Base-by-base conservation (phyloP, 2,888 invertebrate genomes). In the Hyppa rectilinea region DNA sequence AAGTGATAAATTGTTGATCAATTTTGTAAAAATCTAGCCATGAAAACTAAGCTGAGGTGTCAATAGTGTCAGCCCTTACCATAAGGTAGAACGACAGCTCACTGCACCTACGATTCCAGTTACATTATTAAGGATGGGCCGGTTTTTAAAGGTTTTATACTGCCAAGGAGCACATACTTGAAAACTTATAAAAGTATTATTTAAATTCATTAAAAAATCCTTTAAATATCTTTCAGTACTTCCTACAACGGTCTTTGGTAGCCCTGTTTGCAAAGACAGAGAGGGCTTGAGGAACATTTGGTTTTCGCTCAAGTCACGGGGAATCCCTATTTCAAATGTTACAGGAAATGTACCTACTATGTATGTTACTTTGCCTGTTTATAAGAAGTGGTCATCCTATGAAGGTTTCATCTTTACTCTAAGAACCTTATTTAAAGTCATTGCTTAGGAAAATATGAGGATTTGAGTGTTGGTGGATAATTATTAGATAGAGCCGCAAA, bases 261-360 rank as follows among this genome's bases (percentile, higher is more conserved):
- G 20, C 77, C 81, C 78, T 79, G 43, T n/a, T 47, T 34, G 14
- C 12, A 17, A 67, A 64, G 66, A 77, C 34, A 53, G 67, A 77
- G 72, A 72, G 56, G 40, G 82, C 26, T 81, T 79, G 78, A 81
- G 78, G 78, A 79, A 78, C 47, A 65, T 58, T 60, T 20, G 29
- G 47, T 23, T 71, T 47, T 36, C 38, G 10, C 23, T 36, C 17
- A 29, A 14, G 34, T 45, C 49, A 23, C 62, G 58, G 78, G 78
- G 52, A 81, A 61, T 67, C 49, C 78, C 78, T 47, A 17, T 67
- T 67, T 77, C 49, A 67, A 71, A 67, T 29, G 58, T 67, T 67
- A 64, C 82, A 81, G 82, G 72, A 81, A 67, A 81, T 40, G 9
- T 63, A 49, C 10, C 17, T 58, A n/a, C 17, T 26, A 31, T 29